These are phyloP conservation scores for Biston stratarius DNA, from an alignment of 2,888 invertebrate species.

Conservation along the genomic window DNA sequence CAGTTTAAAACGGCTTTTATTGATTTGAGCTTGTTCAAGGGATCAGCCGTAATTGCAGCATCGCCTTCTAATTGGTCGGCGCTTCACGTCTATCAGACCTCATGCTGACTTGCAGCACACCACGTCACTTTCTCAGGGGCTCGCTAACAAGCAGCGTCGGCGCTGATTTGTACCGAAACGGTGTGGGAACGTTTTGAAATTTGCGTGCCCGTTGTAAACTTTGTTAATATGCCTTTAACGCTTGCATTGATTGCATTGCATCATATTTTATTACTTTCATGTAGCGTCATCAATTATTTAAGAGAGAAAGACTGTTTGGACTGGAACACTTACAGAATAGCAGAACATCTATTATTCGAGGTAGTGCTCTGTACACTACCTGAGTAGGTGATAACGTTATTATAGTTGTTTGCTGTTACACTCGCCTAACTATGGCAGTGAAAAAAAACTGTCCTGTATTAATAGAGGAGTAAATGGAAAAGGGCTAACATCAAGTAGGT, in stretches of 20 bases:
- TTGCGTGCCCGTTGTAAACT: constrained; percentile 43
- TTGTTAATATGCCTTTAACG: constrained; percentile 41
- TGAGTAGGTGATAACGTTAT: neutral
- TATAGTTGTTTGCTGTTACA: neutral
- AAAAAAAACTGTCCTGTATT: neutral
- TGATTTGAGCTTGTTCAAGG: constrained; percentile 49
- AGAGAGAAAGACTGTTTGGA: constrained; percentile 36
- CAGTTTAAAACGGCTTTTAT: constrained; percentile 53
- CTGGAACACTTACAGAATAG: constrained; percentile 8
- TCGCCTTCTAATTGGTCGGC: constrained; percentile 62
- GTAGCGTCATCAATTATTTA: constrained; percentile 42
- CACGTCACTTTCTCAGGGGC: constrained; percentile 57
- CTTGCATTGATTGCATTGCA: constrained; percentile 40
- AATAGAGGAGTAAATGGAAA: neutral
- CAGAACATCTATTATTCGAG: neutral
- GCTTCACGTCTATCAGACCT: constrained; percentile 58
- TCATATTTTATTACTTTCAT: constrained; percentile 39
- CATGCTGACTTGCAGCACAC: constrained; percentile 46
- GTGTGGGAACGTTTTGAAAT: constrained; percentile 57
- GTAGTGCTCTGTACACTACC: neutral
- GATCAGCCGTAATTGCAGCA: constrained; percentile 63
- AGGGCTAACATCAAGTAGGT: neutral
- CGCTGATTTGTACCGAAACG: constrained; percentile 18
- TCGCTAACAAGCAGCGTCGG: constrained; percentile 49
- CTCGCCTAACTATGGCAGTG: neutral